Conservation (phyloP, 2,113 vertebrate genomes). For the cattle (Bos taurus) region DNA sequence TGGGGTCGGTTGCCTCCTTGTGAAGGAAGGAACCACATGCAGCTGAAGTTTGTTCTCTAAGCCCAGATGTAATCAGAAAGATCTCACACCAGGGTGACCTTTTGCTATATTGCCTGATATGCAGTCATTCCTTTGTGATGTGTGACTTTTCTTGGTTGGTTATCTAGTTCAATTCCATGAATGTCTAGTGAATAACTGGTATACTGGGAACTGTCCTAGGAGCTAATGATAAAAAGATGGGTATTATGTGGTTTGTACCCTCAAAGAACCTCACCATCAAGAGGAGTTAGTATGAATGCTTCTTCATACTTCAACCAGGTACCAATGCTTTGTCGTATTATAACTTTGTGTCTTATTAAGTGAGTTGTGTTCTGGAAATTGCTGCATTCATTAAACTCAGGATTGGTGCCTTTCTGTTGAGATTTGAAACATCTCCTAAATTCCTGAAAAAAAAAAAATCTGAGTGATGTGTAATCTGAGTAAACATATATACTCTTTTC, state of each 20-base stretch:
- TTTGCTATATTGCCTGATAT: neutral
- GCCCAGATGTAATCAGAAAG: neutral
- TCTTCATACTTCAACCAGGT: neutral
- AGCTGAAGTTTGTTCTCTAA: neutral
- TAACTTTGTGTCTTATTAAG: neutral
- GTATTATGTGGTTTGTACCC: neutral
- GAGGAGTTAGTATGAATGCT: neutral
- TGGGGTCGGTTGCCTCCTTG: neutral
- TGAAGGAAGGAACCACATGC: neutral
- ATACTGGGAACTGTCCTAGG: neutral
- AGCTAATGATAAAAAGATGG: neutral
- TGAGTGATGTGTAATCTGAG: neutral
- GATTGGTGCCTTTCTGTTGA: neutral
- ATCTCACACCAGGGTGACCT: neutral
- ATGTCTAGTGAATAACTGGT: neutral
- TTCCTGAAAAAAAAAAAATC: neutral
- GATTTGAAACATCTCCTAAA: neutral
- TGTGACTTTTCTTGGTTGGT: neutral
- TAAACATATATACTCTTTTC: neutral
- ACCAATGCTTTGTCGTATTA: neutral
- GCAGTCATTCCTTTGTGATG: neutral
- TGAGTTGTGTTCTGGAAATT: neutral
- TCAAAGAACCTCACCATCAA: neutral
- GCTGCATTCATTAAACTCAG: neutral
- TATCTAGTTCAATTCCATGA: neutral